These are phyloP conservation scores for Perca flavescens DNA, from an alignment of 2,113 vertebrate species.

Conservation along the genomic window DNA sequence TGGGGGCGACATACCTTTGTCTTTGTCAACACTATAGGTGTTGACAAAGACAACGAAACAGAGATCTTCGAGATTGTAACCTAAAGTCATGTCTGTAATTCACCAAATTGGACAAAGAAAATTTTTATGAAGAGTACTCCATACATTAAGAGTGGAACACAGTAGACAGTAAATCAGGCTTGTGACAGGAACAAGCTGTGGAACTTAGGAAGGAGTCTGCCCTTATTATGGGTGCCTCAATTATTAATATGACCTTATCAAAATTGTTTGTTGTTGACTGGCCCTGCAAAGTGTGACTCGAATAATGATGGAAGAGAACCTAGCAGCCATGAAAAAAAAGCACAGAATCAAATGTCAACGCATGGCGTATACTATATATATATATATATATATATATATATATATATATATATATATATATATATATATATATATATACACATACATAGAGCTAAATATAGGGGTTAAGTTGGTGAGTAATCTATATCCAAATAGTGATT, in stretches of 20 bases:
- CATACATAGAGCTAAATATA: too few species aligned
- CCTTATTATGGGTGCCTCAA: constrained; percentile 66
- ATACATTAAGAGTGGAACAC: constrained; percentile 52
- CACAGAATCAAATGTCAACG: constrained; percentile 16
- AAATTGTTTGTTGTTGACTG: constrained; percentile 64
- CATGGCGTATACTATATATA: neutral
- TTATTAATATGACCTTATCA: constrained; percentile 77
- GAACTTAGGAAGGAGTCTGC: constrained; percentile 53
- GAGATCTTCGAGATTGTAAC: too few species aligned
- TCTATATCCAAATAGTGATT: neutral
- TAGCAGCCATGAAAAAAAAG: constrained; percentile 25
- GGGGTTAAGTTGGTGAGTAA: neutral
- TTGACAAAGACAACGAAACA: too few species aligned
- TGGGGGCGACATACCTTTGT: too few species aligned
- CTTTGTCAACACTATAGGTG: too few species aligned
- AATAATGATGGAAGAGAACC: constrained; percentile 62
- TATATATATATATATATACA: too few species aligned
- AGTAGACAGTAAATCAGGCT: constrained; percentile 27
- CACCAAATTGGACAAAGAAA: constrained; percentile 38
- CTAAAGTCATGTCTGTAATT: constrained; percentile 30
- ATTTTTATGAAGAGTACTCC: constrained; percentile 10
- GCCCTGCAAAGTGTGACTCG: constrained; percentile 57
- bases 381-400: too few species aligned
- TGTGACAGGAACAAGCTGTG: constrained; percentile 57
- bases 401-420: too few species aligned